Evolutionary conservation across 2,113 vertebrate species (phyloP), one percentile per base, ranked within the genome.

Genomic region (Paradisaea rubra): DNA sequence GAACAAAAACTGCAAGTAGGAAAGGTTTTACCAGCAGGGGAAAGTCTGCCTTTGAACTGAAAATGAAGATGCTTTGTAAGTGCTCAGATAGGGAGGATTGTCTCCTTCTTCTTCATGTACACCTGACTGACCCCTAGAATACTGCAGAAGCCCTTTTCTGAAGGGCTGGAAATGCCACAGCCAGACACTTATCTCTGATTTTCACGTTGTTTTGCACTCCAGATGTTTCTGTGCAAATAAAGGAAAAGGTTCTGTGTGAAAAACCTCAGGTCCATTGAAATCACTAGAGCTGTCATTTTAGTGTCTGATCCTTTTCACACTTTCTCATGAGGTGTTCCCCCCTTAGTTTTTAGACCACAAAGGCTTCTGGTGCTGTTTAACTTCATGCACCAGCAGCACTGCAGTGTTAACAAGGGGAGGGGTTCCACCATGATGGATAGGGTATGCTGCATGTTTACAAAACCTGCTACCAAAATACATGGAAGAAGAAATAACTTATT

Each of bases 391-490:
- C 31, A 44, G 35, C 47, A 86, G 33, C 44, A 28, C 39, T 27
- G 37, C n/a, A 65, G 57, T 25, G 24, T 27, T 59, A 54, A 30
- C 1, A 4, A 41, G 16, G 9, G 14, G 4, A 47, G 17, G 15
- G 20, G 20, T 88, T 82, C 49, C 49, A 79, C 33, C 0, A 0
- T 10, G 17, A 39, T 2, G 2, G 44, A 49, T 33, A 15, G 39
- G 14, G 23, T 33, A 63, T 0, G 0, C 42, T 59, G 35, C 49
- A n/a, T 28, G 15, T 76, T 92, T 88, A 57, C 53, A 85, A 53
- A 95, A 57, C 7, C 20, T 76, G 17, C 33, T 68, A 61, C 45
- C 49, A 8, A 53, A 73, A 47, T 9, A 59, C 8, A 15, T 0
- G 2, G 45, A 63, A 80, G 12, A 53, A 82, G 24, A 81, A 68